A percentile compares a stretch with the other conserved stretches of the same genome.
Conservation (phyloP, 37 sponge, comb jelly and placozoan species). For the Hormiphora californensis region DNA sequence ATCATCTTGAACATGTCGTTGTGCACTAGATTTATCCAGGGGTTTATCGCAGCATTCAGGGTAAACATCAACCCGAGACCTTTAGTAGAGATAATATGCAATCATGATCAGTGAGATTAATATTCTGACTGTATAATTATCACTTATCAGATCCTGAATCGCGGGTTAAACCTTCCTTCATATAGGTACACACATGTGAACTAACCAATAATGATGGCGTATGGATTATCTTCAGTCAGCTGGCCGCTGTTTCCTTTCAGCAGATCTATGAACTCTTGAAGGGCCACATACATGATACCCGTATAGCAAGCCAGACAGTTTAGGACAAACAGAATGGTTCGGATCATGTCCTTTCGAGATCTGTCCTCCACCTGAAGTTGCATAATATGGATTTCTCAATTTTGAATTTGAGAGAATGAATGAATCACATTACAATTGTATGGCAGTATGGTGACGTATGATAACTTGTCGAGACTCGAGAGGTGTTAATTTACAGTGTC, state of each 20-base stretch:
- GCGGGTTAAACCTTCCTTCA: not conserved
- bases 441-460: not conserved
- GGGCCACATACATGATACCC: not conserved
- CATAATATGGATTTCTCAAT: not conserved
- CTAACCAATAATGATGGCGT: not conserved
- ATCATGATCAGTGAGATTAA: no score
- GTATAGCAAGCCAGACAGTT: not conserved
- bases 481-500: not conserved
- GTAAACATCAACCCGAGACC: not conserved
- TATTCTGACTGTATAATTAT: no score
- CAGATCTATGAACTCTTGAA: not conserved
- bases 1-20: no score
- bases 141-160: not conserved
- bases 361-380: not conserved
- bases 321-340: not conserved
- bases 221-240: not conserved
- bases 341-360: not conserved
- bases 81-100: not conserved
- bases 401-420: not conserved
- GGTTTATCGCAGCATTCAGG: slow-evolving; percentile 1
- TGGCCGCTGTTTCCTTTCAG: not conserved
- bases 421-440: not conserved
- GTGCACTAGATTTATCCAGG: not conserved
- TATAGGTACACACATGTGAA: no score
- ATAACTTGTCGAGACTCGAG: not conserved